These are phyloP conservation scores for Chionodraco myersi DNA, from an alignment of 2,113 vertebrate genomes.

Conservation along the genomic window DNA sequence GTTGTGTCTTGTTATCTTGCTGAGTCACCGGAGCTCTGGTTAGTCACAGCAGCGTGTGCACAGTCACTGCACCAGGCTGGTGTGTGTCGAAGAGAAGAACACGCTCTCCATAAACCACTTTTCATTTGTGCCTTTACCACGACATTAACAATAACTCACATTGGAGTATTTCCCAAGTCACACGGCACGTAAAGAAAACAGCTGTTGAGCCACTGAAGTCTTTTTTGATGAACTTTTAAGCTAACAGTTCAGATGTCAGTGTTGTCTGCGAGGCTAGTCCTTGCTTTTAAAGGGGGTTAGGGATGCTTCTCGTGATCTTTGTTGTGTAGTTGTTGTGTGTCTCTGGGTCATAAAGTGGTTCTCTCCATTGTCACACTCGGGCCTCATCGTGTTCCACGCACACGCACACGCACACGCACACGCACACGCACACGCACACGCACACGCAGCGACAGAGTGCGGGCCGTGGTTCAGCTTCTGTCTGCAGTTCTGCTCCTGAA, in stretches of 20 bases:
- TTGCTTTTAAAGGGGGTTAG: too few species aligned
- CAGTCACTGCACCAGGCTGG: background rate
- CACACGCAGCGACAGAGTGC: background rate
- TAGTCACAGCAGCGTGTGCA: background rate
- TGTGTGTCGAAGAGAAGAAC: background rate
- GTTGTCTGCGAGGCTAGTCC: background rate
- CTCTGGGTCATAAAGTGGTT: background rate
- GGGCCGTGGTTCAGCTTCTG: background rate
- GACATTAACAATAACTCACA: background rate
- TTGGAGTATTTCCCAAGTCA: background rate
- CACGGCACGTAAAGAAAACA: background rate
- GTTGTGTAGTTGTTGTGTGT: too few species aligned
- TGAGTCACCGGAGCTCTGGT: slow-evolving; percentile 8
- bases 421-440: background rate
- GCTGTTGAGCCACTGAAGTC: background rate
- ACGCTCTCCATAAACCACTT: too few species aligned
- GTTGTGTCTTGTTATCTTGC: slow-evolving; percentile 17
- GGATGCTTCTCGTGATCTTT: too few species aligned
- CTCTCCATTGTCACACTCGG: background rate
- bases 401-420: background rate
- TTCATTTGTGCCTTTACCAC: background rate
- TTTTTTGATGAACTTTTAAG: background rate
- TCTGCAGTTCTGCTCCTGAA: background rate
- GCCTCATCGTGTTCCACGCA: background rate
- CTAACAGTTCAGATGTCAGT: background rate